Evolutionary conservation across 1,140 invertebrate genomes (phyloP).

Genomic region (Trichogramma pretiosum): DNA sequence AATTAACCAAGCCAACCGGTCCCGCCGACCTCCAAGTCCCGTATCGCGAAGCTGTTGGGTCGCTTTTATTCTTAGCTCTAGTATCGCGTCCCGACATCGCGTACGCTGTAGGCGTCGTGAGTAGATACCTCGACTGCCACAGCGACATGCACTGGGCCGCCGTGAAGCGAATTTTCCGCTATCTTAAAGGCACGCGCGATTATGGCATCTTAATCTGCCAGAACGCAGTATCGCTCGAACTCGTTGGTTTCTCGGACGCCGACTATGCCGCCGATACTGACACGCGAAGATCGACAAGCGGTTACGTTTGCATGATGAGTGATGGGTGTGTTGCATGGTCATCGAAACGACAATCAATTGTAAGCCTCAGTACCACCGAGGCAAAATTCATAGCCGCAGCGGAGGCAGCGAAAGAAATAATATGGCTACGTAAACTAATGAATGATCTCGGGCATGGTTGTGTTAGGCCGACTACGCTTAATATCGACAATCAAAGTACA

Average conservation of each 20-base stretch:
- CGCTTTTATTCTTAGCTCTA: slow-evolving; percentile 34
- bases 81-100: slow-evolving; percentile 37
- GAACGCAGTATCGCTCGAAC: not conserved
- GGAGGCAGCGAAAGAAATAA: slow-evolving; percentile 24
- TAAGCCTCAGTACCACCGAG: slow-evolving; percentile 30
- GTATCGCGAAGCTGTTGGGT: slow-evolving; percentile 31
- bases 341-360: slow-evolving; percentile 25
- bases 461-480: slow-evolving; percentile 13
- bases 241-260: slow-evolving; percentile 18
- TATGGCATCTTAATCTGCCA: slow-evolving; percentile 20
- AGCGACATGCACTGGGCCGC: slow-evolving; percentile 29
- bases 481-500: slow-evolving; percentile 31
- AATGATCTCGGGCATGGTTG: slow-evolving; percentile 6
- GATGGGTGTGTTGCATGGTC: slow-evolving; percentile 27
- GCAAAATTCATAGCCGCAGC: slow-evolving; percentile 34
- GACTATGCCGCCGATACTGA: slow-evolving; percentile 20
- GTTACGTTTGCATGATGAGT: slow-evolving; percentile 14
- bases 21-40: too few relatives aligned
- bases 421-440: slow-evolving; percentile 17
- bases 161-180: slow-evolving; percentile 35
- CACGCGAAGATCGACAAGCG: slow-evolving; percentile 19
- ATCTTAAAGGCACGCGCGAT: slow-evolving; percentile 35
- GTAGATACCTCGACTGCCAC: slow-evolving; percentile 28
- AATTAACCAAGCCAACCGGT: not conserved
- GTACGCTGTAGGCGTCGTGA: slow-evolving; percentile 32